Conservation (phyloP, 2,888 invertebrate species). For the Strigamia crassipes region DNA sequence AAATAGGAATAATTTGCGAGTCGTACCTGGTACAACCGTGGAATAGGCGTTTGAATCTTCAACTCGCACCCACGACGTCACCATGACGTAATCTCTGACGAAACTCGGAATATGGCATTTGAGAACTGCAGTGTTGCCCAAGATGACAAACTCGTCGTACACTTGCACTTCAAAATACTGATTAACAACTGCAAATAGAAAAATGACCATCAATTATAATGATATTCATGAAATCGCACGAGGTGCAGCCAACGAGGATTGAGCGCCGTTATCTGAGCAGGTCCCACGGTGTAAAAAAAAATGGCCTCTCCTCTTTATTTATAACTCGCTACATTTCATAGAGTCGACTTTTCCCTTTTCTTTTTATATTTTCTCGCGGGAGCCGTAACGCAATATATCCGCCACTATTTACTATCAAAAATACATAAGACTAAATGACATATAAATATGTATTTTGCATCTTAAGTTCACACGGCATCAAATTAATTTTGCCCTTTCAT, state of each 20-base stretch:
- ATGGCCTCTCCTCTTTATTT: conserved; percentile 27
- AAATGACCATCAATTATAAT: conserved; percentile 5
- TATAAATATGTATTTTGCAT: conserved; percentile 38
- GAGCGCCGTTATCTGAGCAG: conserved; percentile 8
- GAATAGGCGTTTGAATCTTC: conserved; percentile 36
- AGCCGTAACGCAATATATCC: conserved; percentile 5
- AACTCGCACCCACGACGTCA: conserved; percentile 44
- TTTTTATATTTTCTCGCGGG: neutral
- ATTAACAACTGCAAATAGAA: conserved; percentile 33
- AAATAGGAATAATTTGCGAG: too few species aligned
- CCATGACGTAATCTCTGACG: conserved; percentile 46
- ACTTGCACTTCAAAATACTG: conserved; percentile 44
- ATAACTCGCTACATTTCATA: conserved; percentile 36
- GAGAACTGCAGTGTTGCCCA: conserved; percentile 24
- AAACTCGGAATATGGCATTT: conserved; percentile 45
- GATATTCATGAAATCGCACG: conserved; percentile 20
- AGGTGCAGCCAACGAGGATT: neutral
- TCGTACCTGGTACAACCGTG: conserved; percentile 43
- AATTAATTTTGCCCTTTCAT: neutral
- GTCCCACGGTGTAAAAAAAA: conserved; percentile 5
- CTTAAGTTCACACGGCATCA: conserved; percentile 11
- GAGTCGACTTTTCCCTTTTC: neutral
- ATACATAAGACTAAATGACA: neutral
- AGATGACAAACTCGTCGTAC: conserved; percentile 32
- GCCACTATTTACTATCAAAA: conserved; percentile 27